These are phyloP conservation scores for Trachymyrmex cornetzi DNA, from an alignment of 1,140 invertebrate genomes.

Conservation along the genomic window DNA sequence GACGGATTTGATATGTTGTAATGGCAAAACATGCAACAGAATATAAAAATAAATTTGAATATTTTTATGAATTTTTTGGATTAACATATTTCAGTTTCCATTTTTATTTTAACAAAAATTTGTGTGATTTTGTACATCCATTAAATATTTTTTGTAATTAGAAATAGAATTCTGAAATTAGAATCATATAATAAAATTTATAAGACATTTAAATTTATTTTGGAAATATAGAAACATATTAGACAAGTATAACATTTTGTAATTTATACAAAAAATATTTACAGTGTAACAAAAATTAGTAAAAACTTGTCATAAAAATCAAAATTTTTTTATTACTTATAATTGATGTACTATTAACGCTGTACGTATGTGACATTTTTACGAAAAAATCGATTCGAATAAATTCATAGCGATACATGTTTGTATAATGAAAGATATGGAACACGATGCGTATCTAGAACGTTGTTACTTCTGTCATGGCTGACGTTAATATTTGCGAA, in stretches of 20 bases:
- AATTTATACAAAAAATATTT: background rate
- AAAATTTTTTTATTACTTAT: background rate
- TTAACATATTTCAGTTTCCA: background rate
- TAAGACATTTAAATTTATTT: background rate
- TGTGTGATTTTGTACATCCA: background rate
- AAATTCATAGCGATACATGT: background rate
- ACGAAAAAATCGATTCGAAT: background rate
- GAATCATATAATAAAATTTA: constrained; percentile 1
- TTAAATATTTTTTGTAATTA: constrained; percentile 8
- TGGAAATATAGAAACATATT: background rate
- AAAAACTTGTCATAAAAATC: background rate
- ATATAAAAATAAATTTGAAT: background rate
- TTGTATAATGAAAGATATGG: background rate
- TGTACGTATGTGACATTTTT: background rate
- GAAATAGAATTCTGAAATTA: background rate
- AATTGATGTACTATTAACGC: background rate
- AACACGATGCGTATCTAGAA: background rate
- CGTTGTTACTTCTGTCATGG: constrained; percentile 1
- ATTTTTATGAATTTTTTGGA: background rate
- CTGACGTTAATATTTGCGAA: constrained; percentile 44
- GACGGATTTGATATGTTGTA: background rate
- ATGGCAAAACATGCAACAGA: background rate
- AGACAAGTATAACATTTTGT: background rate
- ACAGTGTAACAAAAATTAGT: background rate
- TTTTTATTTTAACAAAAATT: background rate